phyloP scores from a whole-genome alignment of 2,888 invertebrate genomes.

The Hybos culiciformis region DNA sequence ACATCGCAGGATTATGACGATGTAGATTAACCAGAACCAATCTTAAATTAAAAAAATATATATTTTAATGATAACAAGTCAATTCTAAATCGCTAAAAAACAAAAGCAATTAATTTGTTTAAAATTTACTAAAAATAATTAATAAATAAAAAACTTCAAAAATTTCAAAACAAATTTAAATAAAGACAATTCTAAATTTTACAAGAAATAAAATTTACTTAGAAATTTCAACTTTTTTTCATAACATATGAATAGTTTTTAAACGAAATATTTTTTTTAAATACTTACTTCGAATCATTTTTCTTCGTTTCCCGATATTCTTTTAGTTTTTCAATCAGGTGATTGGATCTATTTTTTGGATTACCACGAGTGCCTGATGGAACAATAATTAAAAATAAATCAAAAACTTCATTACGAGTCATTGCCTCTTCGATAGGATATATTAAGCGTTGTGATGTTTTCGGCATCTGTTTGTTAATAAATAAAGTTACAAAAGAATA shows the following conservation, averaged over 20 bases:
- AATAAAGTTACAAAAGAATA: background rate
- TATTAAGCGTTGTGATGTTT: slow-evolving; percentile 21
- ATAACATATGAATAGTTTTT: slow-evolving; percentile 2
- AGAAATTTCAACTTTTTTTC: background rate
- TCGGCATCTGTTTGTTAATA: slow-evolving; percentile 14
- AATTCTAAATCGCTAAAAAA: background rate
- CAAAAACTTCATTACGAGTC: slow-evolving; percentile 19
- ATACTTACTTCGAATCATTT: slow-evolving; percentile 26
- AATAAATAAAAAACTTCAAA: too few species aligned
- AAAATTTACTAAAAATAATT: too few species aligned
- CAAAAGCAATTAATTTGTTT: too few species aligned
- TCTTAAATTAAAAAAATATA: slow-evolving; percentile 17
- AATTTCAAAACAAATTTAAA: slow-evolving; percentile 1
- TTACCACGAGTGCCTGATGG: slow-evolving; percentile 28
- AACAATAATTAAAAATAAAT: slow-evolving; percentile 29
- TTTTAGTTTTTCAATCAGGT: slow-evolving; percentile 19
- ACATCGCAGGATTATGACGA: slow-evolving; percentile 17
- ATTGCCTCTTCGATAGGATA: slow-evolving; percentile 22
- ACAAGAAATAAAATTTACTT: slow-evolving; percentile 2
- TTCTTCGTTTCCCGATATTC: slow-evolving; percentile 25
- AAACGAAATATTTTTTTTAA: background rate
- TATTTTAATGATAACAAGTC: background rate
- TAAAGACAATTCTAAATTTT: slow-evolving; percentile 1
- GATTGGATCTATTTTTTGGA: slow-evolving; percentile 20
- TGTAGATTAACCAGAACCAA: slow-evolving; percentile 27